Evolutionary conservation across 2,113 vertebrate species (phyloP).

Genomic region (Anas platyrhynchos): DNA sequence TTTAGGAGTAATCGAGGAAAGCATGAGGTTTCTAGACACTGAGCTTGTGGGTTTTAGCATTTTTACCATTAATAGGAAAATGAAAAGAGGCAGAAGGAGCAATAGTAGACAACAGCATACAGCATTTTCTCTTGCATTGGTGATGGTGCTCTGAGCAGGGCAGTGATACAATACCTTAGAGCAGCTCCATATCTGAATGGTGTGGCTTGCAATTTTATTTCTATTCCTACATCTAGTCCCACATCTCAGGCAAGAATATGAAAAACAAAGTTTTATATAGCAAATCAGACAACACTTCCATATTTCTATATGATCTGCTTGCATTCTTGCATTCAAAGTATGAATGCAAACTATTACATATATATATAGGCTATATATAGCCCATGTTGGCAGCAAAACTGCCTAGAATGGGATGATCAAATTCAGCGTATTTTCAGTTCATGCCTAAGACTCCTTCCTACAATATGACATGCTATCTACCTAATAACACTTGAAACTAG

Average conservation of each 20-base stretch:
- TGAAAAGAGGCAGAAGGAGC: not conserved
- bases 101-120: not conserved
- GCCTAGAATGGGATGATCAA: not conserved
- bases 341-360: not conserved
- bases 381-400: not conserved
- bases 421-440: not conserved
- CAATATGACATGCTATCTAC: not conserved
- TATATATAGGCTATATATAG: too few species aligned
- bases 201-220: not conserved
- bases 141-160: not conserved
- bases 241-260: not conserved
- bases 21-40: not conserved
- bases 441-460: not conserved
- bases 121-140: not conserved
- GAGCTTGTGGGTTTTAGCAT: not conserved
- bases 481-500: not conserved
- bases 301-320: not conserved
- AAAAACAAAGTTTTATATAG: not conserved
- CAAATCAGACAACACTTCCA: not conserved
- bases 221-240: not conserved
- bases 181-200: not conserved
- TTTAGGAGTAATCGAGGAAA: slow-evolving; percentile 33
- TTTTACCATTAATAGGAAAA: not conserved
- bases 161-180: not conserved
- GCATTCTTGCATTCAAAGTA: not conserved